A percentile compares a stretch with the other conserved stretches of the same genome.
phyloP scores from a whole-genome alignment of 2,888 invertebrate genomes.

The Xestia ashworthii region DNA sequence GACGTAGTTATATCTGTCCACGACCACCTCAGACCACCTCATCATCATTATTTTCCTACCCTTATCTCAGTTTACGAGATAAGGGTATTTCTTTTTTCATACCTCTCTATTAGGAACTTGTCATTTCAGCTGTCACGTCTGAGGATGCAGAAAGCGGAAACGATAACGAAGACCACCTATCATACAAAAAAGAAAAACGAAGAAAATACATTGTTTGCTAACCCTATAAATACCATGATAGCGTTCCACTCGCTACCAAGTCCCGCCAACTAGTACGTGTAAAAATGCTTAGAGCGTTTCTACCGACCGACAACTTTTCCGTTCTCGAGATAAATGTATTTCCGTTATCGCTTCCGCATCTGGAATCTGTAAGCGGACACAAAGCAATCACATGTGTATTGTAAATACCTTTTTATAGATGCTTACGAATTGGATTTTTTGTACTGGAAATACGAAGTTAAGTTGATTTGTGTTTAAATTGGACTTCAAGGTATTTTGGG shows the following conservation, averaged over 20 bases:
- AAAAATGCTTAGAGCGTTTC: conserved; percentile 50
- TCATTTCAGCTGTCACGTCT: no score
- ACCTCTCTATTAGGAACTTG: no score
- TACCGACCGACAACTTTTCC: conserved; percentile 33
- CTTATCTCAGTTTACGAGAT: no score
- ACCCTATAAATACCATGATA: conserved; percentile 28
- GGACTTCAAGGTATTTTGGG: background rate
- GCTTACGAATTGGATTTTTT: conserved; percentile 25
- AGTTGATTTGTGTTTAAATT: background rate
- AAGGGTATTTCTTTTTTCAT: no score
- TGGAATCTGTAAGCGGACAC: conserved; percentile 18
- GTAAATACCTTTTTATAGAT: conserved; percentile 40
- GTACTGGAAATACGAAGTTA: conserved; percentile 8
- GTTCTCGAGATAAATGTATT: conserved; percentile 54
- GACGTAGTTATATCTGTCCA: no score
- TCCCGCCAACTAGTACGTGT: conserved; percentile 12
- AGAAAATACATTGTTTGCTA: background rate
- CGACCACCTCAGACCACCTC: no score
- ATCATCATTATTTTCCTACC: no score
- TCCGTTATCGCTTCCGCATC: conserved; percentile 51
- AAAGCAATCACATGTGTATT: conserved; percentile 47
- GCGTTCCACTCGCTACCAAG: background rate
- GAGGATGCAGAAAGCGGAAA: no score
- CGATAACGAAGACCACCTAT: no score
- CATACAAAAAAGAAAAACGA: background rate